Evolutionary conservation across 2,113 vertebrate species (phyloP).

Genomic region (Pithys albifrons): DNA sequence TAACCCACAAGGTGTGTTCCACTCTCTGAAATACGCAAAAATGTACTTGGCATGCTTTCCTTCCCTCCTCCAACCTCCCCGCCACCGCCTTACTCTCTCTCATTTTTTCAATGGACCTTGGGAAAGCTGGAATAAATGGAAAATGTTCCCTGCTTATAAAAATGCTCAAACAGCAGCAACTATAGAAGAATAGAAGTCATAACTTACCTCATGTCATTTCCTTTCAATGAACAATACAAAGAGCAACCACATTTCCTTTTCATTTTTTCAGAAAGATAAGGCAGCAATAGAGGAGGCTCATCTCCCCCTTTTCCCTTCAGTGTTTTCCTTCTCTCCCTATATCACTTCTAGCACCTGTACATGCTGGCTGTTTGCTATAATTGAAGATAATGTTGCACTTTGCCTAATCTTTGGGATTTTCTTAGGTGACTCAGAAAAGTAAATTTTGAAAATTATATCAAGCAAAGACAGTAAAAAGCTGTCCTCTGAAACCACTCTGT

Average conservation of each 20-base stretch:
- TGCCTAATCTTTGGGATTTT: not conserved
- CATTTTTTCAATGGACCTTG: not conserved
- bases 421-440: not conserved
- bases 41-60: fast-evolving
- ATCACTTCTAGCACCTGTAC: not conserved
- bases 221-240: not conserved
- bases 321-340: not conserved
- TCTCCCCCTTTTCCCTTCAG: not conserved
- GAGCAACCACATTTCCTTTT: not conserved
- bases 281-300: not conserved
- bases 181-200: not conserved
- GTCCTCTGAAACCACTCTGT: not conserved
- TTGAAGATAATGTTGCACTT: not conserved
- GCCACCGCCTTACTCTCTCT: not conserved
- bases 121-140: not conserved
- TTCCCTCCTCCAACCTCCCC: not conserved
- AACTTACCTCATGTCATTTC: not conserved
- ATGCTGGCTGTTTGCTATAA: not conserved
- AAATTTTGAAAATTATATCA: not conserved
- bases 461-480: not conserved
- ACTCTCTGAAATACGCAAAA: not conserved
- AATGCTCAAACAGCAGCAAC: not conserved
- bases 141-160: not conserved
- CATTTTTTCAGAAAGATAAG: not conserved
- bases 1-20: not conserved